Conservation (phyloP, 2,113 vertebrate species). For the Centropus bengalensis region DNA sequence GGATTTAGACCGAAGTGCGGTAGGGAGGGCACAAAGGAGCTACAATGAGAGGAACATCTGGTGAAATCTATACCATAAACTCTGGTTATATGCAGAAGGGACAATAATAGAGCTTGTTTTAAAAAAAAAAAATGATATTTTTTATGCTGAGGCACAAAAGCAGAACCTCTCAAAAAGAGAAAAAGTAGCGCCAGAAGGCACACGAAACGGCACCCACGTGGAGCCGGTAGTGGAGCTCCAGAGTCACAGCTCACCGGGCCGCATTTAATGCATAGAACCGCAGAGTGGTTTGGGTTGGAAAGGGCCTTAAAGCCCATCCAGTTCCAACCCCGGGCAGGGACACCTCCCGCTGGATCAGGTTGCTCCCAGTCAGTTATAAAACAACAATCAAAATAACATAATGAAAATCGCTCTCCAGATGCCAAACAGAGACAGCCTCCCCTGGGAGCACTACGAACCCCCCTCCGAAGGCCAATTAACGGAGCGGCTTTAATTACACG, state of each 20-base stretch:
- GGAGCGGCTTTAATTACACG: too few relatives aligned
- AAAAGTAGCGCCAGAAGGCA: neutral
- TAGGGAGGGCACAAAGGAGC: fast-evolving
- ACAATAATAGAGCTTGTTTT: neutral
- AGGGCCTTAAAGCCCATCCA: too few relatives aligned
- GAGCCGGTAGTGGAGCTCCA: neutral
- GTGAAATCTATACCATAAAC: neutral
- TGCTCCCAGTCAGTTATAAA: too few relatives aligned
- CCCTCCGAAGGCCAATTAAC: too few relatives aligned
- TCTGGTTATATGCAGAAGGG: neutral
- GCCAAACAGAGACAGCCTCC: too few relatives aligned
- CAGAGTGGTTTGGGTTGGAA: too few relatives aligned
- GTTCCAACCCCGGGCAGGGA: too few relatives aligned
- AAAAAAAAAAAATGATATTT: neutral
- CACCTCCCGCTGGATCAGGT: too few relatives aligned
- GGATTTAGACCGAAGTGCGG: neutral
- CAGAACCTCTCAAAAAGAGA: neutral
- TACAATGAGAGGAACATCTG: neutral
- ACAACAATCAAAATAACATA: too few relatives aligned
- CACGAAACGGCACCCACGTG: neutral
- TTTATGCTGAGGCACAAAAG: neutral
- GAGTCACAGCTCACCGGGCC: neutral
- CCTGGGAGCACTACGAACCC: too few relatives aligned
- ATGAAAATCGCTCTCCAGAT: too few relatives aligned
- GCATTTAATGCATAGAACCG: neutral